phyloP scores from a whole-genome alignment of 2,113 vertebrate species.

The Haemorhous mexicanus region DNA sequence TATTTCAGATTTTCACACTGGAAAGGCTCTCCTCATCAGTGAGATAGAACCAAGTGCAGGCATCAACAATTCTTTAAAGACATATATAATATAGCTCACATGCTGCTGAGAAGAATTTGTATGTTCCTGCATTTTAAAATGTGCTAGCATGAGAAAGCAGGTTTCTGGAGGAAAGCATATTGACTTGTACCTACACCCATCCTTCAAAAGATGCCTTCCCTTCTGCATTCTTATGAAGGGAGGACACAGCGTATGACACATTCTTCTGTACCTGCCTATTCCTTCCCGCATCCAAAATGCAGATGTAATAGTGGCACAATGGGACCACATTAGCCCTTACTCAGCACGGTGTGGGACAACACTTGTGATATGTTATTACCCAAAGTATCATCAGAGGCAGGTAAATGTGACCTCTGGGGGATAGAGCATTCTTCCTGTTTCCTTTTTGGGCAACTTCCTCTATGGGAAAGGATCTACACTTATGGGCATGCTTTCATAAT shows the following conservation, averaged over 20 bases:
- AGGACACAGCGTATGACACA: accelerated
- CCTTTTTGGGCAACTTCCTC: neutral
- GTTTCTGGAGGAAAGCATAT: neutral
- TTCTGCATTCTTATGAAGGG: neutral
- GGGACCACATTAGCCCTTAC: neutral
- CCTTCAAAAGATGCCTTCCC: neutral
- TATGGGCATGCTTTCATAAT: neutral
- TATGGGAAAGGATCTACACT: neutral
- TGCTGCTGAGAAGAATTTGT: neutral
- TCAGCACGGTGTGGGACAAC: neutral
- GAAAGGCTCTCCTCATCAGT: neutral
- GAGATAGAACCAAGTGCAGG: neutral
- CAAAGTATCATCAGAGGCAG: neutral
- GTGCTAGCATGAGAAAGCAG: neutral
- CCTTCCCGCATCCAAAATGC: neutral
- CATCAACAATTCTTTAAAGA: neutral
- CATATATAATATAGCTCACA: neutral
- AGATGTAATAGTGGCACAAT: neutral
- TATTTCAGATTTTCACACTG: neutral
- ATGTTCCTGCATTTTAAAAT: neutral
- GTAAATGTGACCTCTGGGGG: neutral
- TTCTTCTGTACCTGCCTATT: neutral
- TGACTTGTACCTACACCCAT: neutral
- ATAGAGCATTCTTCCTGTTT: neutral
- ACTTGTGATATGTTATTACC: neutral